phyloP scores from a whole-genome alignment of 2,888 invertebrate species.

The Pocota personata region DNA sequence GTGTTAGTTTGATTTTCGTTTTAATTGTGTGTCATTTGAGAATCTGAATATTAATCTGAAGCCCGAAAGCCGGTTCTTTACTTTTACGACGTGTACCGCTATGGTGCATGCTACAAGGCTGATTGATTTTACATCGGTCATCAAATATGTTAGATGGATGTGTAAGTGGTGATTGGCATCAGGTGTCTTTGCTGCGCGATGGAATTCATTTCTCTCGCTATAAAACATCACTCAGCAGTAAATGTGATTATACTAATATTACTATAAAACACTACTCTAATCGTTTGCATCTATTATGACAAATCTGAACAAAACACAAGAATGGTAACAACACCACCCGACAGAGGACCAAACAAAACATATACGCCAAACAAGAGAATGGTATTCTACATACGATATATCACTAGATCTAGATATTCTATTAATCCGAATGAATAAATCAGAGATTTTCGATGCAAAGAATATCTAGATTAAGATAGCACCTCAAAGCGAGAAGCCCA shows the following conservation, averaged over 20 bases:
- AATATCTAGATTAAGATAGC: conserved; percentile 5
- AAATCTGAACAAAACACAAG: background rate
- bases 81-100: conserved; percentile 9
- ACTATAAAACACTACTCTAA: background rate
- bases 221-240: background rate
- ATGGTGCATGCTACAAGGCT: background rate
- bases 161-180: background rate
- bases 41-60: conserved; percentile 6
- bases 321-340: background rate
- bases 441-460: background rate
- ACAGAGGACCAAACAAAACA: background rate
- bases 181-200: background rate
- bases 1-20: background rate
- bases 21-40: background rate
- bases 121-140: background rate
- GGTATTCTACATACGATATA: background rate
- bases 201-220: background rate
- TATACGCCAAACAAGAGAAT: background rate
- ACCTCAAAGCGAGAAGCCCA: background rate
- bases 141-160: background rate
- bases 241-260: background rate
- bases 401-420: background rate
- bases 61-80: background rate
- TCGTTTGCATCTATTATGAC: background rate
- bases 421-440: background rate